These are phyloP conservation scores for Plagiodera versicolora DNA, from an alignment of 2,888 invertebrate genomes.

Conservation along the genomic window DNA sequence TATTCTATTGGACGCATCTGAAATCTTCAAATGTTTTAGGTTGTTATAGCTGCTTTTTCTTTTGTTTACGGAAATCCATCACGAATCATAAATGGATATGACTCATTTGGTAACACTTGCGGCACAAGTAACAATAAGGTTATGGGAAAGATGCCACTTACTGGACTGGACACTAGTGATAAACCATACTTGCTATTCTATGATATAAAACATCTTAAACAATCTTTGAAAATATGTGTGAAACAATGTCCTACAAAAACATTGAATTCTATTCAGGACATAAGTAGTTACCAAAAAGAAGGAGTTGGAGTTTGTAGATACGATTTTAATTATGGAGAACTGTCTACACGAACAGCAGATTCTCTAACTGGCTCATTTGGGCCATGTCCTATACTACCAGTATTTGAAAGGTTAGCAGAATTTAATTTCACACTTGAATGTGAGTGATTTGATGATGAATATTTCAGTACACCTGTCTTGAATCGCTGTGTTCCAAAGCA, in stretches of 20 bases:
- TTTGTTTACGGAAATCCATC: constrained; percentile 86
- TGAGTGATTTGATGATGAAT: constrained; percentile 8
- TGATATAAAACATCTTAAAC: constrained; percentile 73
- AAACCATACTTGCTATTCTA: constrained; percentile 82
- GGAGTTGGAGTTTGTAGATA: constrained; percentile 79
- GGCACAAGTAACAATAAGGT: constrained; percentile 79
- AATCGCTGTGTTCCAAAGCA: constrained; percentile 86
- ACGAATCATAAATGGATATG: constrained; percentile 86
- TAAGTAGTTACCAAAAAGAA: constrained; percentile 74
- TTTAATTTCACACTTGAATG: not conserved
- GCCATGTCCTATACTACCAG: constrained; percentile 78
- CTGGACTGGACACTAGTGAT: constrained; percentile 79
- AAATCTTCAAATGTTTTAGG: constrained; percentile 57
- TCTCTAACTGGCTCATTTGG: constrained; percentile 60
- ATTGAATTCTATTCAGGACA: constrained; percentile 65
- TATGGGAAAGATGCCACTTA: constrained; percentile 71
- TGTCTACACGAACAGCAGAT: constrained; percentile 45
- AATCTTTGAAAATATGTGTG: constrained; percentile 86
- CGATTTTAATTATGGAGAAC: constrained; percentile 63
- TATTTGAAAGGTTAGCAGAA: constrained; percentile 78
- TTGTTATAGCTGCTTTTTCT: constrained; percentile 82
- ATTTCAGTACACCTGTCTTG: constrained; percentile 69
- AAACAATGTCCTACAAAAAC: constrained; percentile 78
- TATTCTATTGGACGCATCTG: not conserved
- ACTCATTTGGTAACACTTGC: constrained; percentile 94